Evolutionary conservation across 1,140 invertebrate species (phyloP).

Genomic region (Trissolcus basalis): DNA sequence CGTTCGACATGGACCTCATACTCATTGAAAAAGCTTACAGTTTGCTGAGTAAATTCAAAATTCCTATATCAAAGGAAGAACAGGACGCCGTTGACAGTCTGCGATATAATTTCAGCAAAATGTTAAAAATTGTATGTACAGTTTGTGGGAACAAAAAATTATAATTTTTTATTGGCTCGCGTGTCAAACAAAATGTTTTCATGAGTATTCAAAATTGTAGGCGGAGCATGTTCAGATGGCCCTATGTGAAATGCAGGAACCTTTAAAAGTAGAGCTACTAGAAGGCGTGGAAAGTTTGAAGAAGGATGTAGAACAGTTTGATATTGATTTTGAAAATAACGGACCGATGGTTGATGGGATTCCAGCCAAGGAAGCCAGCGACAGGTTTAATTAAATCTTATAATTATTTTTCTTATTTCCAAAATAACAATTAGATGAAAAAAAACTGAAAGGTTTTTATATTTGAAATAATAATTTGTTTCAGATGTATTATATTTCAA

Average conservation of each 20-base stretch:
- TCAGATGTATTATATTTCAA: conserved; percentile 83
- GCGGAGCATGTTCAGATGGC: conserved; percentile 82
- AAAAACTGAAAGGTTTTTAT: not conserved
- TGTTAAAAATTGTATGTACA: conserved; percentile 81
- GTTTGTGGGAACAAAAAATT: conserved; percentile 4
- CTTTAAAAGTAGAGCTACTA: conserved; percentile 83
- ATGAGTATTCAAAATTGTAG: conserved; percentile 72
- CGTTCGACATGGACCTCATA: conserved; percentile 83
- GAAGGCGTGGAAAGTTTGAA: conserved; percentile 83
- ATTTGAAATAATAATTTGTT: conserved; percentile 7
- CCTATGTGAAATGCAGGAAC: conserved; percentile 86
- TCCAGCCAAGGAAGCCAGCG: conserved; percentile 88
- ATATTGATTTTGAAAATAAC: conserved; percentile 83
- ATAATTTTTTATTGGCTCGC: too few relatives aligned
- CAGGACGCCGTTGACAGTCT: conserved; percentile 86
- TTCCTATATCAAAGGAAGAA: conserved; percentile 86
- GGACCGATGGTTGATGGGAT: conserved; percentile 91
- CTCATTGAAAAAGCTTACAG: conserved; percentile 88
- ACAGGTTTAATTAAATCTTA: conserved; percentile 75
- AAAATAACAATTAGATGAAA: too few relatives aligned
- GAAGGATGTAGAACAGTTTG: conserved; percentile 82
- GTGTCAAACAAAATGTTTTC: too few relatives aligned
- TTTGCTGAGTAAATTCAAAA: conserved; percentile 82
- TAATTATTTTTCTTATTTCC: not conserved
- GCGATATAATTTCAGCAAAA: conserved; percentile 85